These are phyloP conservation scores for Formicarius rufipectus DNA, from an alignment of 2,113 vertebrate genomes.

Conservation along the genomic window DNA sequence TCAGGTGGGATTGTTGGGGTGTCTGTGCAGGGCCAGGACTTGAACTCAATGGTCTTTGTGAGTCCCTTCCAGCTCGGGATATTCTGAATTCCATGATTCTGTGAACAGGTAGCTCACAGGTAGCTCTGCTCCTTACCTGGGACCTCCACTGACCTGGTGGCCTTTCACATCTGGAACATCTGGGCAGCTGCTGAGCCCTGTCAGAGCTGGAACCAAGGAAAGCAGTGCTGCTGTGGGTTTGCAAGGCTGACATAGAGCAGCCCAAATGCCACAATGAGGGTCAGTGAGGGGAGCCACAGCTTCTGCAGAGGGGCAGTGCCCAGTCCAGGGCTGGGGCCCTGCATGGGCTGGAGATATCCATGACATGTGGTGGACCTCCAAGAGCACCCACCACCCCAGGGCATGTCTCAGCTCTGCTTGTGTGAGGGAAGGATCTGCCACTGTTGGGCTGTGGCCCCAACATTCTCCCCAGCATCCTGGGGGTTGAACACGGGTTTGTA, in stretches of 20 bases:
- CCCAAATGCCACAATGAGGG: background rate
- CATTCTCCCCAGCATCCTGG: background rate
- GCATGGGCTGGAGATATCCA: background rate
- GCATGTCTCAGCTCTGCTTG: fast-evolving
- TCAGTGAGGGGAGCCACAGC: background rate
- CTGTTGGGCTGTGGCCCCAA: background rate
- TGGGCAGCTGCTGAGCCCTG: background rate
- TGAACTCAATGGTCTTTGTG: background rate
- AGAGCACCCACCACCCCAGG: background rate
- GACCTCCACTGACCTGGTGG: background rate
- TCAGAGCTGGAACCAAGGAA: background rate
- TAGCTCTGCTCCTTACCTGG: background rate
- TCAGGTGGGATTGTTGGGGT: background rate
- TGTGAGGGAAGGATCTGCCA: background rate
- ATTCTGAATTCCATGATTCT: background rate
- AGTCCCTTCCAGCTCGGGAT: background rate
- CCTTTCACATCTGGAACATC: background rate
- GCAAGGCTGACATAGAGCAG: background rate
- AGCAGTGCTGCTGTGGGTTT: background rate
- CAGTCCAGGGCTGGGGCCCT: too few relatives aligned
- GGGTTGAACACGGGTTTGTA: background rate
- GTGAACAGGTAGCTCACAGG: fast-evolving
- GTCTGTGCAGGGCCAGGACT: background rate
- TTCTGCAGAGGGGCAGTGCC: background rate
- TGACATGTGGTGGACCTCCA: background rate